These are phyloP conservation scores for Cremastobaeus sp. DNA, from an alignment of 2,888 invertebrate genomes.

Conservation along the genomic window DNA sequence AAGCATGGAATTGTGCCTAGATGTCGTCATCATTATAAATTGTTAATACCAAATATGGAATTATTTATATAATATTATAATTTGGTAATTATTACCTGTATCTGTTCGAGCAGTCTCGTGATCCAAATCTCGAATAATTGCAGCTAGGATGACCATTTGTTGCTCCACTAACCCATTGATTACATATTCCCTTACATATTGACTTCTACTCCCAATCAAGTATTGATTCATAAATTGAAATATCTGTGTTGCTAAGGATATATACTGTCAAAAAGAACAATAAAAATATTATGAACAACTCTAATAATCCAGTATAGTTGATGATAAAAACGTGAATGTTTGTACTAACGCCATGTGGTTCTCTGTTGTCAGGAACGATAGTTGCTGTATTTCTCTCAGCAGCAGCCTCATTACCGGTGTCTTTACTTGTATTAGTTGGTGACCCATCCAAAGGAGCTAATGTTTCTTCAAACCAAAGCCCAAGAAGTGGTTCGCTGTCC, in stretches of 20 bases:
- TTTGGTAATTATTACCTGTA: constrained; percentile 78
- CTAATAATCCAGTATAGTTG: no score
- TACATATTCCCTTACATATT: constrained; percentile 84
- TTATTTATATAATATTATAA: background rate
- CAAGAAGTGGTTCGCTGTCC: constrained; percentile 91
- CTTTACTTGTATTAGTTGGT: constrained; percentile 81
- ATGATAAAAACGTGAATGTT: no score
- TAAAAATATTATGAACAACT: constrained; percentile 1
- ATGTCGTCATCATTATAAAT: no score
- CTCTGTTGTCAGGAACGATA: constrained; percentile 87
- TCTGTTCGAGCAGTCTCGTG: constrained; percentile 92
- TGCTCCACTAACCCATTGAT: constrained; percentile 89
- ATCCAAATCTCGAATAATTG: constrained; percentile 93
- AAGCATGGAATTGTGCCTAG: constrained; percentile 86
- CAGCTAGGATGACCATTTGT: constrained; percentile 92
- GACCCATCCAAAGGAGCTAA: constrained; percentile 86
- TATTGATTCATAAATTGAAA: constrained; percentile 91
- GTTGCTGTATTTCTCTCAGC: constrained; percentile 80
- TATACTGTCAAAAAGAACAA: constrained; percentile 83
- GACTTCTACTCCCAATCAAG: constrained; percentile 86
- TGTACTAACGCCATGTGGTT: constrained; percentile 82
- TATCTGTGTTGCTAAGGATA: constrained; percentile 90
- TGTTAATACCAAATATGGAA: background rate
- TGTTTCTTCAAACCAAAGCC: constrained; percentile 96
- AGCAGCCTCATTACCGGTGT: constrained; percentile 79